These are phyloP conservation scores for Falco peregrinus DNA, from an alignment of 2,797 vertebrate genomes.

Conservation along the genomic window DNA sequence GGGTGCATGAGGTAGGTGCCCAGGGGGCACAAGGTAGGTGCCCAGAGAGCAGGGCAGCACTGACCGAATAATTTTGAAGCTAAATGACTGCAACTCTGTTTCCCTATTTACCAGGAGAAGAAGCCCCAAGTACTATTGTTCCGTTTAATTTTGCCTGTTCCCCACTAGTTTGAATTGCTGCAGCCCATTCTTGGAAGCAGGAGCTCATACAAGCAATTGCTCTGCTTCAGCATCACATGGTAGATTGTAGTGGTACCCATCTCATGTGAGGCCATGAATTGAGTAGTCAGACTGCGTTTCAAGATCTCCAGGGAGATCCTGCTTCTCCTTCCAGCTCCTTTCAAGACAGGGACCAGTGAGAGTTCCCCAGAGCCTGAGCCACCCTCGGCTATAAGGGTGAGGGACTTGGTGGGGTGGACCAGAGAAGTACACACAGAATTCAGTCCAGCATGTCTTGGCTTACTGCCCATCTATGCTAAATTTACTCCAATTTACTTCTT, in stretches of 20 bases:
- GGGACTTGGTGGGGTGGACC: background rate
- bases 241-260: background rate
- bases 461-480: background rate
- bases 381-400: rapidly evolving
- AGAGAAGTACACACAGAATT: background rate
- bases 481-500: background rate
- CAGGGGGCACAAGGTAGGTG: background rate
- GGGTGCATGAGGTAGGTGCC: no score
- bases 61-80: background rate
- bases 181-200: background rate
- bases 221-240: background rate
- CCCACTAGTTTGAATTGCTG: background rate
- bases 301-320: background rate
- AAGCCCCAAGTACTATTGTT: background rate
- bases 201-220: background rate
- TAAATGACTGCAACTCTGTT: background rate
- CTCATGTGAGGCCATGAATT: background rate
- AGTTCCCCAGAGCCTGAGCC: background rate
- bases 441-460: background rate
- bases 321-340: background rate
- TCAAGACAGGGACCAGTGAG: background rate
- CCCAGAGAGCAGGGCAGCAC: background rate
- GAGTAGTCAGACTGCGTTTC: background rate
- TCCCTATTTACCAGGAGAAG: background rate
- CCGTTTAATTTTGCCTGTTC: background rate